A percentile compares a stretch with the other conserved stretches of the same genome.
phyloP scores from a whole-genome alignment of 2,888 invertebrate species.

The Acleris cristana region DNA sequence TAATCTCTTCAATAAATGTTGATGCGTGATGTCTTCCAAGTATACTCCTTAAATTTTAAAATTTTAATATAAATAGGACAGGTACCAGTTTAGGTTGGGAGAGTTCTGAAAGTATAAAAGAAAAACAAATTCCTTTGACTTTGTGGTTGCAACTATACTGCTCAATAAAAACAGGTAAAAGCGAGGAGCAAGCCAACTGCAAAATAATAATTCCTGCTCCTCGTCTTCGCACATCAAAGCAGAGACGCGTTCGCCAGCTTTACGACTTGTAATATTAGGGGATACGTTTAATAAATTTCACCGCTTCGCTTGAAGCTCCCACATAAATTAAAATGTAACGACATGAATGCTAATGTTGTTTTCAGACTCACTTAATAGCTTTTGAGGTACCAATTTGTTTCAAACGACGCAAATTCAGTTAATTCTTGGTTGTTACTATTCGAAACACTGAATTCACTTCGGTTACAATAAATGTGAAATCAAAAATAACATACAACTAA shows the following conservation, averaged over 20 bases:
- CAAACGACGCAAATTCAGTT: slow-evolving; percentile 46
- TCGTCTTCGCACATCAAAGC: slow-evolving; percentile 40
- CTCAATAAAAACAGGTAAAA: slow-evolving; percentile 3
- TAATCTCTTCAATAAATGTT: too few species aligned
- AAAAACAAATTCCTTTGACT: too few species aligned
- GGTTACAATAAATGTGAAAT: slow-evolving; percentile 1
- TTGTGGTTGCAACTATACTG: slow-evolving; percentile 6
- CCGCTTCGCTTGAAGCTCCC: slow-evolving; percentile 45
- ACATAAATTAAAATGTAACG: slow-evolving; percentile 61
- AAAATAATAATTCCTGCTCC: slow-evolving; percentile 27
- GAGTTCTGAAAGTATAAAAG: too few species aligned
- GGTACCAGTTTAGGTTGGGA: too few species aligned
- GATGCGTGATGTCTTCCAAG: too few species aligned
- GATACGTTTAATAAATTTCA: slow-evolving; percentile 55
- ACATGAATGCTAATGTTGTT: slow-evolving; percentile 56
- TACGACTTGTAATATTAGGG: slow-evolving; percentile 58
- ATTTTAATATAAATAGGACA: too few species aligned
- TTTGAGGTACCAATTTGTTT: slow-evolving; percentile 52
- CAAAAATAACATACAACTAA: not conserved
- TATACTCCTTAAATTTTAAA: too few species aligned
- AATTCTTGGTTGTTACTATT: slow-evolving; percentile 45
- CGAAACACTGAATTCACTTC: not conserved
- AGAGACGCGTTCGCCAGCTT: slow-evolving; percentile 50
- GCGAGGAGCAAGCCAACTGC: slow-evolving; percentile 4
- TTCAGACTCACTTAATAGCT: slow-evolving; percentile 47